These are phyloP conservation scores for Triplophysa yarkandensis DNA, from an alignment of 2,797 vertebrate genomes.

Conservation along the genomic window DNA sequence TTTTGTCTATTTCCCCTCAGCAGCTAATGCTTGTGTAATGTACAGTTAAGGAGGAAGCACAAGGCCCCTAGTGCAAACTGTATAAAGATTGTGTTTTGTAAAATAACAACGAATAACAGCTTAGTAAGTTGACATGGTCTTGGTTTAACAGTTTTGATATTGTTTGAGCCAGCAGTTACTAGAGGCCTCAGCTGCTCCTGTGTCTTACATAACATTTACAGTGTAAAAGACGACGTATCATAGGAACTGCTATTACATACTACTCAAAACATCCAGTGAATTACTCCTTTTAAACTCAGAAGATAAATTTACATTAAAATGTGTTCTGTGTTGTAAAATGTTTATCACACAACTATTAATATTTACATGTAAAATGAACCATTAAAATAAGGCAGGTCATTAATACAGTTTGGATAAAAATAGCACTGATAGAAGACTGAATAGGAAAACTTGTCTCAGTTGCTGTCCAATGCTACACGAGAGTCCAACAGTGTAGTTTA, in stretches of 20 bases:
- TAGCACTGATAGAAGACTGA: slow-evolving; percentile 9
- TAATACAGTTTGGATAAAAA: slow-evolving; percentile 53
- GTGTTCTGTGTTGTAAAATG: slow-evolving; percentile 12
- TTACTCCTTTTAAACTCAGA: slow-evolving; percentile 6
- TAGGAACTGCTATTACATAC: background rate
- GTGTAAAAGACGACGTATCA: slow-evolving; percentile 12
- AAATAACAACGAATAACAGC: background rate
- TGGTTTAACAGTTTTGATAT: background rate
- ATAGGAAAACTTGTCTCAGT: slow-evolving; percentile 37
- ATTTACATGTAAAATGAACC: slow-evolving; percentile 47
- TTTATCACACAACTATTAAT: background rate
- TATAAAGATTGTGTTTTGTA: background rate
- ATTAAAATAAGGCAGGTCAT: slow-evolving; percentile 67
- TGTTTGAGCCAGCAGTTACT: background rate
- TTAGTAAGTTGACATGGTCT: background rate
- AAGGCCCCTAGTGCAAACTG: slow-evolving; percentile 16
- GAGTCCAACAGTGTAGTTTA: slow-evolving; percentile 17
- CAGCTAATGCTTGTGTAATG: slow-evolving; percentile 11
- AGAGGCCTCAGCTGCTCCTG: slow-evolving; percentile 16
- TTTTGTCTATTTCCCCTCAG: slow-evolving; percentile 3
- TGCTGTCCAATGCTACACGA: slow-evolving; percentile 44
- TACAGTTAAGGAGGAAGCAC: background rate
- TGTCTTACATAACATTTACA: slow-evolving; percentile 2
- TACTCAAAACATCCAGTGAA: slow-evolving; percentile 14
- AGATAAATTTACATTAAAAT: slow-evolving; percentile 18